Percentiles rank a stretch among this genome's conserved stretches.
Evolutionary conservation across 1,140 invertebrate genomes (phyloP).

Genomic region (Pseudomyrmex cubaensis): DNA sequence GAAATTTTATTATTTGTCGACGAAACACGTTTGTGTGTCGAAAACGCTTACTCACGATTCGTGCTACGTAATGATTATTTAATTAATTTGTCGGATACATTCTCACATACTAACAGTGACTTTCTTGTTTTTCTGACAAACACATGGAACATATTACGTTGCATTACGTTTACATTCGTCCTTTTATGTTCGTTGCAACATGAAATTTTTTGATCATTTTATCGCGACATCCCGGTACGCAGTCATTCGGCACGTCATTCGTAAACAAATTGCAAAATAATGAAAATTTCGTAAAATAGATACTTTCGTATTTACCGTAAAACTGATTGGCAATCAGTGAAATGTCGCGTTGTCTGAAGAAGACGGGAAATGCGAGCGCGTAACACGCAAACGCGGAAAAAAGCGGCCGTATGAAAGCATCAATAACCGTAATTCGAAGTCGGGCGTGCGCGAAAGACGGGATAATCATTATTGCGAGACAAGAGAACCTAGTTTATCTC

Average conservation of each 20-base stretch:
- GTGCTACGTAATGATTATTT: constrained; percentile 3
- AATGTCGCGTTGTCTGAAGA: too few species aligned
- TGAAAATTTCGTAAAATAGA: too few species aligned
- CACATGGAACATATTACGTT: too few species aligned
- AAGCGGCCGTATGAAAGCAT: too few species aligned
- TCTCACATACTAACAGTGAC: too few species aligned
- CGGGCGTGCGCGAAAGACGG: background rate
- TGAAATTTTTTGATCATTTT: too few species aligned
- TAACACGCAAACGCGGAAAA: background rate
- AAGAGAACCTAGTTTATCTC: constrained; percentile 9
- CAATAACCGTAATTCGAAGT: background rate
- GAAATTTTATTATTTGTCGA: background rate
- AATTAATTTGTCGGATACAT: background rate
- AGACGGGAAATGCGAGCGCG: background rate
- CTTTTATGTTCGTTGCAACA: too few species aligned
- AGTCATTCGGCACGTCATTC: too few species aligned
- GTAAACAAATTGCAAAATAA: too few species aligned
- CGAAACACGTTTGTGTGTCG: background rate
- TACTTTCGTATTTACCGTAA: background rate
- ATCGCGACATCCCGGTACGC: too few species aligned
- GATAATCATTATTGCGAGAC: constrained; percentile 1
- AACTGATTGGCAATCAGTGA: background rate
- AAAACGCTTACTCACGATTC: background rate
- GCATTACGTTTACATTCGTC: too few species aligned
- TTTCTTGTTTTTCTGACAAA: too few species aligned